A percentile compares a stretch with the other conserved stretches of the same genome.
Conservation (phyloP, 2,113 vertebrate species). For the Pollachius pollachius region DNA sequence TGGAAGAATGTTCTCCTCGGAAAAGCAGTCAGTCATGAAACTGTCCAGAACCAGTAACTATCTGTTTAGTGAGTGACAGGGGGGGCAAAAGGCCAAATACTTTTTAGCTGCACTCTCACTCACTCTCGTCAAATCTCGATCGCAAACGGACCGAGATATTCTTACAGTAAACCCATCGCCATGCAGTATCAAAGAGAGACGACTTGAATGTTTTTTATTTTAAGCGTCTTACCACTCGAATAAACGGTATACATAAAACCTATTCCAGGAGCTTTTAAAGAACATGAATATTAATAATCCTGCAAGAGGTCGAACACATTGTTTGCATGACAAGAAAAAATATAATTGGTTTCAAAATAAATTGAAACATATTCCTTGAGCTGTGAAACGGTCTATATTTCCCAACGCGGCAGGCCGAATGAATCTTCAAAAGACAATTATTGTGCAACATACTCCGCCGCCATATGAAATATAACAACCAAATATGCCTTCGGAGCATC, state of each 20-base stretch:
- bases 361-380: background rate
- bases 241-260: too few relatives aligned
- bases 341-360: background rate
- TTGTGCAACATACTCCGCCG: slow-evolving; percentile 41
- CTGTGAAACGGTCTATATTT: background rate
- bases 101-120: slow-evolving; percentile 59
- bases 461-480: slow-evolving; percentile 41
- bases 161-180: too few relatives aligned
- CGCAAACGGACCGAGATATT: too few relatives aligned
- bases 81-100: slow-evolving; percentile 62
- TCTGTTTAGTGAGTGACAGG: slow-evolving; percentile 54
- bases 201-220: too few relatives aligned
- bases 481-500: slow-evolving; percentile 49
- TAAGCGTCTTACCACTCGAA: too few relatives aligned
- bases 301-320: too few relatives aligned
- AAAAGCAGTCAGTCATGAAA: slow-evolving; percentile 71
- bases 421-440: slow-evolving; percentile 3
- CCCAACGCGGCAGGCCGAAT: background rate
- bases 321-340: background rate
- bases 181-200: too few relatives aligned
- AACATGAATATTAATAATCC: too few relatives aligned
- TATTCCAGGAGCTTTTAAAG: too few relatives aligned
- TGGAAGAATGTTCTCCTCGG: slow-evolving; percentile 70
- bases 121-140: slow-evolving; percentile 19
- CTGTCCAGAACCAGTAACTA: slow-evolving; percentile 67